Evolutionary conservation across 2,113 vertebrate genomes (phyloP).

Genomic region (Diglossa brunneiventris): DNA sequence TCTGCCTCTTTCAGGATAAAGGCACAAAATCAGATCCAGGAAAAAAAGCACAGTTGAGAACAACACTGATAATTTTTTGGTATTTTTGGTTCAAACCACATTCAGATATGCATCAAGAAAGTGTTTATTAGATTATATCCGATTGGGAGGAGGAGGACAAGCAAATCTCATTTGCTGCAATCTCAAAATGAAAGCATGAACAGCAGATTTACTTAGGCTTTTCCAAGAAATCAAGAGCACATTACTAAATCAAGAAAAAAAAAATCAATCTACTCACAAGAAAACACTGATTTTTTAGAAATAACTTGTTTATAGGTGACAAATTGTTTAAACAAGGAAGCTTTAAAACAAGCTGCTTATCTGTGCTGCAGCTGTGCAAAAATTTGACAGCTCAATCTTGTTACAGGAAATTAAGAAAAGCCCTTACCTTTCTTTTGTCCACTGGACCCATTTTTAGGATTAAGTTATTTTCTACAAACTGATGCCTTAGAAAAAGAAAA

Average conservation of each 20-base stretch:
- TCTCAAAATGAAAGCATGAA: not conserved
- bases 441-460: slow-evolving; percentile 99
- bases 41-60: not conserved
- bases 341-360: not conserved
- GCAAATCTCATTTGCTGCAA: not conserved
- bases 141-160: fast-evolving
- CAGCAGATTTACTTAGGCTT: not conserved
- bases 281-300: not conserved
- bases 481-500: slow-evolving; percentile 82
- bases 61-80: not conserved
- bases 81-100: not conserved
- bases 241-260: not conserved
- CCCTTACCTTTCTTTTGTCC: slow-evolving; percentile 95
- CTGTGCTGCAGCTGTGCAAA: not conserved
- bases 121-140: not conserved
- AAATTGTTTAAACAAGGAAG: not conserved
- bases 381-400: not conserved
- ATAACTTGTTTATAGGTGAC: not conserved
- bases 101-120: not conserved
- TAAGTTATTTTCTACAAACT: slow-evolving; percentile 99
- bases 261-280: not conserved
- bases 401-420: not conserved
- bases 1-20: not conserved
- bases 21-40: not conserved
- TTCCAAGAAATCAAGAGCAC: not conserved